Evolutionary conservation across 2,888 invertebrate species (phyloP).

Genomic region (Portevinia maculata): DNA sequence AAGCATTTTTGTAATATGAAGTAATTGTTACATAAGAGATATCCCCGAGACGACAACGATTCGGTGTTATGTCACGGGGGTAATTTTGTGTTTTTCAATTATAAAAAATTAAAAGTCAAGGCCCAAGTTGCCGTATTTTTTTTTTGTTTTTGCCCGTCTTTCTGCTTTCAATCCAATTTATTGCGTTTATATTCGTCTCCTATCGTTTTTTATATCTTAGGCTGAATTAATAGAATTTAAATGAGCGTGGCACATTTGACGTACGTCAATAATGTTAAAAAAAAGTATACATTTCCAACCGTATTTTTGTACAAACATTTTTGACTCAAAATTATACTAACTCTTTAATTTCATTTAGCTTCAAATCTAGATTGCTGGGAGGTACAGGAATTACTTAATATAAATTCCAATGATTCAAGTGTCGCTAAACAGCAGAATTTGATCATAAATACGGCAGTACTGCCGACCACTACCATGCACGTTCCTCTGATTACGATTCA

Average conservation of each 20-base stretch:
- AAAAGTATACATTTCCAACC: slow-evolving; percentile 44
- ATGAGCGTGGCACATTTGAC: slow-evolving; percentile 38
- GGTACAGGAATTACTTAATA: slow-evolving; percentile 79
- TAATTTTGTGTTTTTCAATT: slow-evolving; percentile 25
- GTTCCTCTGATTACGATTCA: slow-evolving; percentile 79
- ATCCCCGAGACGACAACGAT: slow-evolving; percentile 60
- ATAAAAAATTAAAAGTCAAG: slow-evolving; percentile 64
- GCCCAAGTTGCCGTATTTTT: slow-evolving; percentile 43
- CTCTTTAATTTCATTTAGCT: slow-evolving; percentile 75
- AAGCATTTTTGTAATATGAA: slow-evolving; percentile 12
- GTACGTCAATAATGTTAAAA: background rate
- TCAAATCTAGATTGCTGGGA: slow-evolving; percentile 81
- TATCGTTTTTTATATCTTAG: slow-evolving; percentile 13
- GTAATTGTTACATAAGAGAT: slow-evolving; percentile 51
- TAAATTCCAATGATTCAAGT: slow-evolving; percentile 78
- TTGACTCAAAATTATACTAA: slow-evolving; percentile 10
- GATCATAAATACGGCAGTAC: slow-evolving; percentile 80
- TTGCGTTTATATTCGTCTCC: slow-evolving; percentile 51
- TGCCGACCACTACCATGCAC: slow-evolving; percentile 75
- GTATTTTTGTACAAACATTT: background rate
- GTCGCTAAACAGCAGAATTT: slow-evolving; percentile 78
- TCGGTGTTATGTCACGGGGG: slow-evolving; percentile 36
- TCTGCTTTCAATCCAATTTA: slow-evolving; percentile 63
- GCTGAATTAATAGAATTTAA: slow-evolving; percentile 56
- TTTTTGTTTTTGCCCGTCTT: slow-evolving; percentile 3